Evolutionary conservation across 2,113 vertebrate species (phyloP), one percentile per base, ranked within the genome.

Genomic region (Sus scrofa): DNA sequence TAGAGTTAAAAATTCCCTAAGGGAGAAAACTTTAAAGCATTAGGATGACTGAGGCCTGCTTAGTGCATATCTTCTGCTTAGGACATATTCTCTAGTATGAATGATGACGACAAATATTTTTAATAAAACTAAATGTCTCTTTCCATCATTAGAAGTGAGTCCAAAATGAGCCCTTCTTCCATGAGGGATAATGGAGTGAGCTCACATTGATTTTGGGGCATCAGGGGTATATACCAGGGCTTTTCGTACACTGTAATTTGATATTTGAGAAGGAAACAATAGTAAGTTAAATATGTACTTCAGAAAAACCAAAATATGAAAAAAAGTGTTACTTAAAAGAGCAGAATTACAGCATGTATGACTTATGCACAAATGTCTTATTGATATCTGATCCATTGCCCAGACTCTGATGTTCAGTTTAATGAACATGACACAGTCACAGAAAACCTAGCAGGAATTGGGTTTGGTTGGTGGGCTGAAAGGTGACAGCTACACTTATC

Each of bases 231-330:
- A 86, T 22, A 30, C 2, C 9, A 70, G 50, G 20, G 7, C 26
- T 78, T 79, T 90, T 65, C 10, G 39, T 6, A 50, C 2, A 39
- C 9, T 68, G 4, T 81, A 32, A 54, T 74, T 67, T 34, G 13
- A 22, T 86, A 10, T 71, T 89, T 74, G 60, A 91, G 74, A 90
- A 58, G 26, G 22, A n/a, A 89, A 26, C 30, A 86, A 85, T 32
- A 79, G 18, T 58, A 79, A 89, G 7, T 75, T 67, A 20, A n/a
- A 67, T 22, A 74, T 6, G 39, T 65, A 56, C 24, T 7, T n/a
- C 39, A 13, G 7, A 67, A 90, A 67, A 24, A 34, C n/a, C 11
- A 52, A 75, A 54, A 26, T 58, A 63, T 50, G 39, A 5, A 20
- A 6, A 6, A 50, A 58, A 54, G 12, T 26, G 0, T 82, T 63